phyloP scores from a whole-genome alignment of 2,888 invertebrate species.

The Andrena bicolor region DNA sequence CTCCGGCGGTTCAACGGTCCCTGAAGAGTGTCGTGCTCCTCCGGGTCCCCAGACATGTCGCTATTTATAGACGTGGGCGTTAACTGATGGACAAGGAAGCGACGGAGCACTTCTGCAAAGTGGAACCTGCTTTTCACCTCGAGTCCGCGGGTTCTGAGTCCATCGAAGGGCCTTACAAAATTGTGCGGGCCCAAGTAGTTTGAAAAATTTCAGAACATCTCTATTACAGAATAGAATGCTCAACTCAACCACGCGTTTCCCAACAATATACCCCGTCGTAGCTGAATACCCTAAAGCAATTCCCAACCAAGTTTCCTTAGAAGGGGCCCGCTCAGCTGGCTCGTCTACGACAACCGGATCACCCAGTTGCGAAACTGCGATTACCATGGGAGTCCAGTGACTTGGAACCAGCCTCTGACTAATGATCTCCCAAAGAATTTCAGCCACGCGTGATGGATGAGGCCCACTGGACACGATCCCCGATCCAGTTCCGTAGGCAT shows the following conservation, averaged over 20 bases:
- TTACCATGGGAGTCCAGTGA: constrained; percentile 1
- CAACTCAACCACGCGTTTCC: constrained; percentile 14
- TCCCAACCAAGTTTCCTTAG: constrained; percentile 3
- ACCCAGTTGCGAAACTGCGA: constrained; percentile 10
- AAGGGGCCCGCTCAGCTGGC: constrained; percentile 1
- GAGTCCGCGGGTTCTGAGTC: neutral
- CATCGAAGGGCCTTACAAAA: neutral
- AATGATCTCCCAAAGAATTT: neutral
- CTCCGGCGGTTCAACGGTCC: constrained; percentile 67
- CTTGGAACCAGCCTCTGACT: neutral
- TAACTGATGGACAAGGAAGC: constrained; percentile 20
- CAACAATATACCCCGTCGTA: constrained; percentile 14
- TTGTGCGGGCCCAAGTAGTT: neutral
- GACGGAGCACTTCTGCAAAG: neutral
- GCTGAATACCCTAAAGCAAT: constrained; percentile 20
- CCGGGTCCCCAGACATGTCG: constrained; percentile 36
- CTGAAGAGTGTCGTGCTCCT: constrained; percentile 58
- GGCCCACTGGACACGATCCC: neutral
- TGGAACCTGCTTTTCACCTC: neutral
- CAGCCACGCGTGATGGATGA: neutral
- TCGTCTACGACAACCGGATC: constrained; percentile 18
- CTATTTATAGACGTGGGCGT: constrained; percentile 21
- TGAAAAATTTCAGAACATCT: neutral
- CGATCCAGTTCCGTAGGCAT: neutral
- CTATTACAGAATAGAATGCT: neutral